Percentiles rank a stretch among this genome's conserved stretches.
phyloP scores from a whole-genome alignment of 1,140 invertebrate genomes.

The Venturia canescens region DNA sequence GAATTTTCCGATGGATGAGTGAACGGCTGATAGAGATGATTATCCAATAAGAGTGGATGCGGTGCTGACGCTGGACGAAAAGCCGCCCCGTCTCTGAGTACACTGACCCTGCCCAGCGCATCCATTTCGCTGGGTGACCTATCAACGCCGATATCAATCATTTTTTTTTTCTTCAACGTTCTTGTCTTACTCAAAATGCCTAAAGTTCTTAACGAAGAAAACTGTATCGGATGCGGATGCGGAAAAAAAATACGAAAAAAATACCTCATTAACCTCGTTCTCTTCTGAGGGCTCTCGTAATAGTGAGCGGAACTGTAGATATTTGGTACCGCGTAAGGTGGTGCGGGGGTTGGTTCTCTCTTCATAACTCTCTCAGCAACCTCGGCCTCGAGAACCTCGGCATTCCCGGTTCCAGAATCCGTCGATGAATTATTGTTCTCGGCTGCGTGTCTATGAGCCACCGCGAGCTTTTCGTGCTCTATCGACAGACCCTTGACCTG shows the following conservation, averaged over 20 bases:
- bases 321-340: constrained; percentile 67
- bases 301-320: constrained; percentile 69
- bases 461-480: constrained; percentile 85
- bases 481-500: constrained; percentile 88
- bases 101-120: constrained; percentile 79
- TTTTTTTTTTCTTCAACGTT: background rate
- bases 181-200: background rate
- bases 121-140: constrained; percentile 76
- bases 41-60: constrained; percentile 76
- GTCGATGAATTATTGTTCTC: constrained; percentile 71
- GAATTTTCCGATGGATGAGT: constrained; percentile 67
- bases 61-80: constrained; percentile 80
- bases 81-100: constrained; percentile 81
- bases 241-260: constrained; percentile 44
- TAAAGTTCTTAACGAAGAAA: background rate
- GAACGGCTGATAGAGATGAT: constrained; percentile 72
- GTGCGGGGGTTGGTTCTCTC: constrained; percentile 72
- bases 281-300: constrained; percentile 75
- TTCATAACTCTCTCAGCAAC: constrained; percentile 65
- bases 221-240: background rate
- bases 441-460: constrained; percentile 80
- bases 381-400: constrained; percentile 50
- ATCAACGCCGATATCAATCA: constrained; percentile 15
- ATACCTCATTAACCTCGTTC: constrained; percentile 74
- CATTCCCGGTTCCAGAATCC: constrained; percentile 55